Base-by-base conservation (phyloP, 2,797 vertebrate genomes). In the Lepilemur ruficaudatus region DNA sequence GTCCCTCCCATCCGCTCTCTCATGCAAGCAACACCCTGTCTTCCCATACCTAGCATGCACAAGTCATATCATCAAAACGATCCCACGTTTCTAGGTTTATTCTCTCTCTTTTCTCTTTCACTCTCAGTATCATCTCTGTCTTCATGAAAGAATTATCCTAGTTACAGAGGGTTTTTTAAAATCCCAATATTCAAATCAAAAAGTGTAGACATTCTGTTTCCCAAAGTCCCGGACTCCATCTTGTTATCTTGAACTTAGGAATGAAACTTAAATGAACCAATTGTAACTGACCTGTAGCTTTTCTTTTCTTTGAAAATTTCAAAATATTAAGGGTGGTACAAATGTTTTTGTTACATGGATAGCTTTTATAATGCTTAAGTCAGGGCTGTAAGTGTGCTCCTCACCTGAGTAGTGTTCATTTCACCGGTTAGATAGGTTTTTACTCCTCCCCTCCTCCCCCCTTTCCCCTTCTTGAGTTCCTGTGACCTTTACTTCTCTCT, bases 231-330 rank as follows among this genome's bases (percentile, higher is more conserved):
- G n/a, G 67, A 55, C 4, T 79, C n/a, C 8, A 80, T 89, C 41
- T 73, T 84, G n/a, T 83, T 89, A 63, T 85, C n/a, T 73, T 90
- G 48, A 78, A 92, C 4, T 84, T 82, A 94, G 90, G 32, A 85
- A 22, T 85, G 67, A 97, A 82, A 7, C 18, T 93, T 89, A 95
- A 85, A 15, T 82, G 67, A 97, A 75, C 11, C 32, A 89, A 28
- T 11, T 84, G 4, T 93, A 91, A 94, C 25, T 79, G 38, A 78
- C n/a, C n/a, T 85, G 30, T 63, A 70, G 80, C 23, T 87, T 57
- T 75, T 83, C 32, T 67, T 67, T 9, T 32, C 30, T 65, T 65
- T n/a, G 38, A 38, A 38, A 63, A 35, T 35, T 67, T 67, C n/a
- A 35, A 67, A 67, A 35, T 67, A 35, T 20, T 35, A 18, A 67